phyloP scores from a whole-genome alignment of 2,888 invertebrate genomes.

The Muscina levida region DNA sequence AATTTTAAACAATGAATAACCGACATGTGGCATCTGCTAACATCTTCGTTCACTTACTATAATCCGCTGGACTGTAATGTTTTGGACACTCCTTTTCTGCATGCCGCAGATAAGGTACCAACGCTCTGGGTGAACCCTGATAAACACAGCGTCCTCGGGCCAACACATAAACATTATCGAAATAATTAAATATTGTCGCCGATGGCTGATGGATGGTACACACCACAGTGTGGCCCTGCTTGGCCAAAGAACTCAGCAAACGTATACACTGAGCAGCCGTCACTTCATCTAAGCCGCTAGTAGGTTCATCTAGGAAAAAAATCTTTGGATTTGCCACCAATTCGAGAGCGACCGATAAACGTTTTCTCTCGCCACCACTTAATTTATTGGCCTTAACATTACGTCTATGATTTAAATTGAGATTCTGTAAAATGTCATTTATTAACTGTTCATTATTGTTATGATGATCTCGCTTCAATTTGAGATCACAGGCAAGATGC shows the following conservation, averaged over 20 bases:
- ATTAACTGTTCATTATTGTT: conserved; percentile 73
- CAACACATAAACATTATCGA: conserved; percentile 85
- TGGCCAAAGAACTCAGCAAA: conserved; percentile 82
- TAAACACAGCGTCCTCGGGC: conserved; percentile 85
- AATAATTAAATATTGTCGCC: conserved; percentile 84
- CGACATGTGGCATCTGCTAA: too few relatives aligned
- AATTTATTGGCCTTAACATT: conserved; percentile 80
- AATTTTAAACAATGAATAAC: too few relatives aligned
- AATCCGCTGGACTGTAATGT: conserved; percentile 86
- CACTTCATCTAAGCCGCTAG: conserved; percentile 86
- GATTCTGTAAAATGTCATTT: conserved; percentile 76
- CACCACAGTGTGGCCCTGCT: conserved; percentile 85
- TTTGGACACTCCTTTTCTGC: conserved; percentile 83
- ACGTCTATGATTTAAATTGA: conserved; percentile 77
- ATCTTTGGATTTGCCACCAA: conserved; percentile 91
- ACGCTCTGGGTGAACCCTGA: conserved; percentile 83
- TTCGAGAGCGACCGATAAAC: conserved; percentile 90
- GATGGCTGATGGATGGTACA: conserved; percentile 87
- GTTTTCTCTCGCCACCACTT: conserved; percentile 91
- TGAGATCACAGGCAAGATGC: conserved; percentile 88
- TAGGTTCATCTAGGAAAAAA: conserved; percentile 92
- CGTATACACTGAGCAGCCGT: conserved; percentile 84
- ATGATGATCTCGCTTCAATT: conserved; percentile 80
- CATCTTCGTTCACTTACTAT: conserved; percentile 81
- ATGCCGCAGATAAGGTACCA: conserved; percentile 83